phyloP scores from a whole-genome alignment of 2,888 invertebrate genomes.

The Temnothorax rugatulus region DNA sequence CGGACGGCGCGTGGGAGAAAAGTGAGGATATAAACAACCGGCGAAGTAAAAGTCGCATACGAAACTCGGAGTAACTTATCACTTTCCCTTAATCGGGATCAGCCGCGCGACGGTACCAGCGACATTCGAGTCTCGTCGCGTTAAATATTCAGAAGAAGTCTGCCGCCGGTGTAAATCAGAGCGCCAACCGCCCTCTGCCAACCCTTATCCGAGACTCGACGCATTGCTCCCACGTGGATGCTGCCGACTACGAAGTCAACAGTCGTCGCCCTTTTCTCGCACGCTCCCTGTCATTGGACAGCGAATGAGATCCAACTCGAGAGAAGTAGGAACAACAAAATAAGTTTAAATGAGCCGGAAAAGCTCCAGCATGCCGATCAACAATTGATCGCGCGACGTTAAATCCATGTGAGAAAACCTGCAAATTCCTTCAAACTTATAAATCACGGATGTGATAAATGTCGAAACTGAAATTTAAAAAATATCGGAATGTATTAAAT shows the following conservation, averaged over 20 bases:
- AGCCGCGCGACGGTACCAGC: conserved; percentile 75
- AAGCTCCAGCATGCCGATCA: conserved; percentile 2
- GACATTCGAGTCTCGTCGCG: conserved; percentile 76
- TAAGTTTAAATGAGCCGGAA: neutral
- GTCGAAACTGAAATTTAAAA: neutral
- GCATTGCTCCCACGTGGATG: conserved; percentile 74
- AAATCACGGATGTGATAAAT: neutral
- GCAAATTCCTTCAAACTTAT: neutral
- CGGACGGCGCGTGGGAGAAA: conserved; percentile 36
- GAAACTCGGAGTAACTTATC: conserved; percentile 78
- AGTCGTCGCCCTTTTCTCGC: conserved; percentile 2
- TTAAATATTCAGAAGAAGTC: conserved; percentile 82
- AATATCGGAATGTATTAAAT: neutral
- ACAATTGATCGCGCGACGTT: neutral
- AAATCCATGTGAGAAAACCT: neutral
- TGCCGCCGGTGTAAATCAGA: conserved; percentile 78
- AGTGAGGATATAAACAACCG: conserved; percentile 72
- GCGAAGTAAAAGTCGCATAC: conserved; percentile 75
- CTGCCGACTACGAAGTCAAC: conserved; percentile 52
- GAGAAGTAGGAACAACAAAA: conserved; percentile 26
- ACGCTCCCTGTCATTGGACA: conserved; percentile 40
- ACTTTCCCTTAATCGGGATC: conserved; percentile 82
- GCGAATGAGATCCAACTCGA: conserved; percentile 62
- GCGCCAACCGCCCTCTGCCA: conserved; percentile 70
- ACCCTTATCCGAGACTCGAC: conserved; percentile 68